phyloP scores from a whole-genome alignment of 2,113 vertebrate genomes.

The Cochlearius cochlearius region DNA sequence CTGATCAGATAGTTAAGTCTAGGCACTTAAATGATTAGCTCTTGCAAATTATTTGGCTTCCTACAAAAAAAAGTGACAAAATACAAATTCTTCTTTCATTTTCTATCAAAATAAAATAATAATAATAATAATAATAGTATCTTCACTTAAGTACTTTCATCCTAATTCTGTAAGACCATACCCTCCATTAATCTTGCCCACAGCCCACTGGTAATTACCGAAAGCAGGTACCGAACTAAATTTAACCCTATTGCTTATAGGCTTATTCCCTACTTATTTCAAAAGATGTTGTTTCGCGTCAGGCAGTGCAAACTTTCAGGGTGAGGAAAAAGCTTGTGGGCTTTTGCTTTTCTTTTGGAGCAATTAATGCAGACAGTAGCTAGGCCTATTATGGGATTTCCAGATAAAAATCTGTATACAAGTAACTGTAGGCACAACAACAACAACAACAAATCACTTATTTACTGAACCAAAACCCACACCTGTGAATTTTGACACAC shows the following conservation, averaged over 20 bases:
- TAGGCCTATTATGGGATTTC: neutral
- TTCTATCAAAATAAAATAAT: neutral
- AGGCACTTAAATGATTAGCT: neutral
- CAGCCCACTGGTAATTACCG: neutral
- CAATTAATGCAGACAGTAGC: neutral
- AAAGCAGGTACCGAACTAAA: neutral
- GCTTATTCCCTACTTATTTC: neutral
- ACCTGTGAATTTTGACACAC: neutral
- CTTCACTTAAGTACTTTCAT: neutral
- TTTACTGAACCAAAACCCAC: neutral
- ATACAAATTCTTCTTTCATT: neutral
- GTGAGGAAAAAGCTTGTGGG: neutral
- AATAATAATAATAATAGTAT: neutral
- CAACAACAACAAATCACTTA: neutral
- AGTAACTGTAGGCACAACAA: neutral
- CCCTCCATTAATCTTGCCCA: neutral
- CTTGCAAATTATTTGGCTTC: neutral
- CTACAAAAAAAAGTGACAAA: neutral
- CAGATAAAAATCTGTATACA: neutral
- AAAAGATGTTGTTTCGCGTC: accelerated
- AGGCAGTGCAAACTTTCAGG: neutral
- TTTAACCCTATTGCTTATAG: neutral
- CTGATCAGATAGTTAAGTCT: neutral
- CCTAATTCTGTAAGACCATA: neutral
- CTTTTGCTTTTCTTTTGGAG: neutral